Evolutionary conservation across 2,797 vertebrate genomes (phyloP).

Genomic region (Calcarius lapponicus): DNA sequence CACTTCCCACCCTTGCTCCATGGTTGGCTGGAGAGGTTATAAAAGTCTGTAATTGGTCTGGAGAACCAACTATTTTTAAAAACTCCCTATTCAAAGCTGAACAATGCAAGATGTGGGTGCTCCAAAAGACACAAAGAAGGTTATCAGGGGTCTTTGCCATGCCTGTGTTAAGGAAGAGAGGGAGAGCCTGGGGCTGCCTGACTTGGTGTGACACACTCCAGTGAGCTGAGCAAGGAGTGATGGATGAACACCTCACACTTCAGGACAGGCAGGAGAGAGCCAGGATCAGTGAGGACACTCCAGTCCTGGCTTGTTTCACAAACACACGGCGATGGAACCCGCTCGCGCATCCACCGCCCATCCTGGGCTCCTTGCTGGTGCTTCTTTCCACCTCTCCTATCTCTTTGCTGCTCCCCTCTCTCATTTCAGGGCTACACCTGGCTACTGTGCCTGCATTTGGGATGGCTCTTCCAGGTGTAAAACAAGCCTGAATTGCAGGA

Average conservation of each 20-base stretch:
- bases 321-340: neutral
- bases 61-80: constrained; percentile 7
- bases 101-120: constrained; percentile 20
- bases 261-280: neutral
- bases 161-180: neutral
- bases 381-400: neutral
- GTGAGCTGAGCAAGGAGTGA: neutral
- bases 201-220: neutral
- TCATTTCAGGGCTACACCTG: neutral
- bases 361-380: neutral
- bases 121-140: constrained; percentile 11
- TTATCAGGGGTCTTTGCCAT: neutral
- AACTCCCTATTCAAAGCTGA: neutral
- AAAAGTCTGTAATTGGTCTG: neutral
- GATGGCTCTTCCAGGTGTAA: neutral
- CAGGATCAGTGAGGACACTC: neutral
- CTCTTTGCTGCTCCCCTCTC: neutral
- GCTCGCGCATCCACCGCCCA: neutral
- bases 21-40: neutral
- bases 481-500: neutral
- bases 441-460: neutral
- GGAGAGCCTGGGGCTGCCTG: neutral
- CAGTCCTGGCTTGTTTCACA: neutral
- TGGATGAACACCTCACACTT: neutral
- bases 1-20: neutral